Evolutionary conservation across 2,113 vertebrate species (phyloP).

Genomic region (Corythornis vintsioides): DNA sequence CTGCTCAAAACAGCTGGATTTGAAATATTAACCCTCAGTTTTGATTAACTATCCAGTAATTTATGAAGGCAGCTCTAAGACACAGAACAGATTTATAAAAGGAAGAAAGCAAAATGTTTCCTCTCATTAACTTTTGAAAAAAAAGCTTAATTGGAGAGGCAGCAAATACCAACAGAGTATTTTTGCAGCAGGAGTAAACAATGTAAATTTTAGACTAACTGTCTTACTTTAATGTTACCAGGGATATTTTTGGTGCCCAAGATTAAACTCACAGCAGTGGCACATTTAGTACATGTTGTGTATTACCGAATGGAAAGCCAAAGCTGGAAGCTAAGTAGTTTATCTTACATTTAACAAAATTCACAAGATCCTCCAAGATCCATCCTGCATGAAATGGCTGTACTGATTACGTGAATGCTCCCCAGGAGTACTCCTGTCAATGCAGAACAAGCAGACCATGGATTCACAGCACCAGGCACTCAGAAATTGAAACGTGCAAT

Average conservation of each 20-base stretch:
- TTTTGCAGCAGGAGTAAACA: background rate
- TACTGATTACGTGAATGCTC: background rate
- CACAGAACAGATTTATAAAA: background rate
- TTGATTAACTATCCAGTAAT: background rate
- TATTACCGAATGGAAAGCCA: background rate
- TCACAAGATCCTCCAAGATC: background rate
- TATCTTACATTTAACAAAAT: background rate
- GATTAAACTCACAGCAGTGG: background rate
- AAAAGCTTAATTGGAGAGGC: background rate
- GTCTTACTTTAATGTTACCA: background rate
- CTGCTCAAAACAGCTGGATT: slow-evolving; percentile 16
- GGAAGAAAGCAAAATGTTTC: background rate
- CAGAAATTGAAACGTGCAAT: background rate
- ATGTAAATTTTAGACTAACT: background rate
- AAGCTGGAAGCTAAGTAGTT: background rate
- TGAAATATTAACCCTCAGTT: background rate
- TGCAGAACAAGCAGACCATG: background rate
- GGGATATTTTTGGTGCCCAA: background rate
- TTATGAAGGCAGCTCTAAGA: background rate
- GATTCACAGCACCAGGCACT: background rate
- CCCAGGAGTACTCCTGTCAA: background rate
- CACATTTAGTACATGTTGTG: accelerated
- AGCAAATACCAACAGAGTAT: background rate
- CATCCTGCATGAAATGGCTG: background rate
- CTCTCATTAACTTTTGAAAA: background rate